Conservation (phyloP, 2,113 vertebrate species). For the Myocastor coypus region DNA sequence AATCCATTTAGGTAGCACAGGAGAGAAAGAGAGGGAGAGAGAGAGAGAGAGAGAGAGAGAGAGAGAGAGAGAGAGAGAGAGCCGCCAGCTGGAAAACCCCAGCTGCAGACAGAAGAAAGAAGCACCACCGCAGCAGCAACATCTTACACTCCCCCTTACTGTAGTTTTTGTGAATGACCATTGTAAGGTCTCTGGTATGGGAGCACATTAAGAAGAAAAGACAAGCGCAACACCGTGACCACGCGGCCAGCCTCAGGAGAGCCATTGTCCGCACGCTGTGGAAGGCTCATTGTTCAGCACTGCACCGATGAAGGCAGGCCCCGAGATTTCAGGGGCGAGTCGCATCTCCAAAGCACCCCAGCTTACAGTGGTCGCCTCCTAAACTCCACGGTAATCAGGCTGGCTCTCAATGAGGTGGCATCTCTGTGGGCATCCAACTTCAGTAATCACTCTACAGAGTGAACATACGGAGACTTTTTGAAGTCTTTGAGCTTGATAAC, state of each 20-base stretch:
- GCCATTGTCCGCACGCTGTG: slow-evolving; percentile 71
- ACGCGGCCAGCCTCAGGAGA: slow-evolving; percentile 75
- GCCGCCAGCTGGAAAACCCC: slow-evolving; percentile 74
- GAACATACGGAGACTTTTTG: neutral
- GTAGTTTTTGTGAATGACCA: slow-evolving; percentile 82
- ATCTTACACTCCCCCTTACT: slow-evolving; percentile 70
- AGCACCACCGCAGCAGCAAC: slow-evolving; percentile 57
- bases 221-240: slow-evolving; percentile 77
- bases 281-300: slow-evolving; percentile 69
- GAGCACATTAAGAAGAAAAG: slow-evolving; percentile 82
- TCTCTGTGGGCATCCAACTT: slow-evolving; percentile 30
- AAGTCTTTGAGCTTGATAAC: neutral
- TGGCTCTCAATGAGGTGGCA: slow-evolving; percentile 22
- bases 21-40: neutral
- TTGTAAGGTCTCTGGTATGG: slow-evolving; percentile 74
- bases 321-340: slow-evolving; percentile 64
- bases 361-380: slow-evolving; percentile 44
- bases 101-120: slow-evolving; percentile 79
- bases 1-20: slow-evolving; percentile 79
- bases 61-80: neutral
- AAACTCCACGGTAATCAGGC: slow-evolving; percentile 56
- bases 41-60: neutral
- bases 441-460: slow-evolving; percentile 47
- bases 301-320: slow-evolving; percentile 69
- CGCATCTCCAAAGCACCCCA: slow-evolving; percentile 49